Percentiles rank a stretch among this genome's conserved stretches.
Evolutionary conservation across 2,888 invertebrate genomes (phyloP).

Genomic region (Acanthosepion esculentum): DNA sequence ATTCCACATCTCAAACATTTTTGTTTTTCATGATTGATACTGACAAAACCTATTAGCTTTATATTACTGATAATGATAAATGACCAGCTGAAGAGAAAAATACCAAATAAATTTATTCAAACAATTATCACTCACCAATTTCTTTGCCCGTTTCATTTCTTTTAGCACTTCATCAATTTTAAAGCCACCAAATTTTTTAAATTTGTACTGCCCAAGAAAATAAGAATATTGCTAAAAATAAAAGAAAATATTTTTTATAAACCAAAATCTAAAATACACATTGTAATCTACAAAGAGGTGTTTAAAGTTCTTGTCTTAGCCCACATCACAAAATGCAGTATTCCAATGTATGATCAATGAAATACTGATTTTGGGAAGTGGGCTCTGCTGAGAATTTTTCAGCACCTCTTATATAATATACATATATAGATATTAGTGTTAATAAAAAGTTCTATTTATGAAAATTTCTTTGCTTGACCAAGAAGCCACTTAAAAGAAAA

Average conservation of each 20-base stretch:
- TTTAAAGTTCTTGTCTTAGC: too few species aligned
- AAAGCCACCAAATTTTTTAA: conserved; percentile 56
- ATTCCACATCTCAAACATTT: too few species aligned
- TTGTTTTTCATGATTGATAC: not conserved
- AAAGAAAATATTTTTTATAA: not conserved
- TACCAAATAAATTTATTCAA: not conserved
- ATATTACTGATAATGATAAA: not conserved
- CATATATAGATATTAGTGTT: too few species aligned
- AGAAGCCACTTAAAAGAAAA: too few species aligned
- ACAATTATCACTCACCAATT: conserved; percentile 76
- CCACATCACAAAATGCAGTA: too few species aligned
- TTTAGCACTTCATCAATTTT: conserved; percentile 57
- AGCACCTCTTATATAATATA: too few species aligned
- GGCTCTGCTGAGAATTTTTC: too few species aligned
- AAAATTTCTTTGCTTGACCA: too few species aligned
- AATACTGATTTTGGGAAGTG: too few species aligned
- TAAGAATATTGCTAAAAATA: conserved; percentile 57
- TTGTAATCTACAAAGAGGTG: not conserved
- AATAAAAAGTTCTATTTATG: too few species aligned
- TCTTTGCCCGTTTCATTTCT: conserved; percentile 80
- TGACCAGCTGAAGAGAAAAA: conserved; percentile 3
- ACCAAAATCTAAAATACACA: not conserved
- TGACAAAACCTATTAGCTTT: not conserved
- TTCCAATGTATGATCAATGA: too few species aligned
- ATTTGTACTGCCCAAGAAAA: conserved; percentile 54